Evolutionary conservation across 2,113 vertebrate genomes (phyloP).

Genomic region (Bolborhynchus lineola): DNA sequence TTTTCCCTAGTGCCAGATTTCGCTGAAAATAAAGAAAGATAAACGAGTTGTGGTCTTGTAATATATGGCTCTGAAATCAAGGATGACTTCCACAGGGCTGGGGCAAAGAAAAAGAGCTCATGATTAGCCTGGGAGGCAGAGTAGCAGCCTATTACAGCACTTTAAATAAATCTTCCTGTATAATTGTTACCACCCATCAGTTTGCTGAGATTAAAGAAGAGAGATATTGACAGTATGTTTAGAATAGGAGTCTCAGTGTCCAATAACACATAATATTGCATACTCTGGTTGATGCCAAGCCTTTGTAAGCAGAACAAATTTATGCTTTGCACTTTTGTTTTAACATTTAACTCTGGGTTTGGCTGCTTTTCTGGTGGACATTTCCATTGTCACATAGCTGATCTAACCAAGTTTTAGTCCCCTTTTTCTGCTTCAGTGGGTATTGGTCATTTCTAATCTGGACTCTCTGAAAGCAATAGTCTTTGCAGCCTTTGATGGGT

Average conservation of each 20-base stretch:
- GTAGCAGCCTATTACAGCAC: constrained; percentile 32
- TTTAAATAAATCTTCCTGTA: constrained; percentile 60
- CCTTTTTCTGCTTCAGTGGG: neutral
- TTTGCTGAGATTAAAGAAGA: constrained; percentile 67
- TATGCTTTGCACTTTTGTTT: neutral
- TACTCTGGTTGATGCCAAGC: constrained; percentile 37
- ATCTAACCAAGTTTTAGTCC: neutral
- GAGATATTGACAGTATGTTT: constrained; percentile 59
- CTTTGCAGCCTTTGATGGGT: constrained; percentile 7
- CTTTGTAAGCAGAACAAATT: constrained; percentile 12
- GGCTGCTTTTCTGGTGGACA: neutral
- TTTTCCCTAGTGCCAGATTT: neutral
- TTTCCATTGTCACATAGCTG: neutral
- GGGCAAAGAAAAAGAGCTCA: neutral
- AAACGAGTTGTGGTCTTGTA: neutral
- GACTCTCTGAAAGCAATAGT: neutral
- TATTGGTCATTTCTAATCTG: neutral
- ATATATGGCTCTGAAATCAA: neutral
- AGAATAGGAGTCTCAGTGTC: constrained; percentile 28
- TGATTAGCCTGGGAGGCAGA: constrained; percentile 53
- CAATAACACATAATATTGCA: neutral
- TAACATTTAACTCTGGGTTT: constrained; percentile 14
- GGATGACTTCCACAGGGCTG: constrained; percentile 23
- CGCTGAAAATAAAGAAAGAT: neutral
- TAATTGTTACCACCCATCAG: constrained; percentile 69